Base-by-base conservation (phyloP, 2,113 vertebrate species). In the Oncorhynchus keta region DNA sequence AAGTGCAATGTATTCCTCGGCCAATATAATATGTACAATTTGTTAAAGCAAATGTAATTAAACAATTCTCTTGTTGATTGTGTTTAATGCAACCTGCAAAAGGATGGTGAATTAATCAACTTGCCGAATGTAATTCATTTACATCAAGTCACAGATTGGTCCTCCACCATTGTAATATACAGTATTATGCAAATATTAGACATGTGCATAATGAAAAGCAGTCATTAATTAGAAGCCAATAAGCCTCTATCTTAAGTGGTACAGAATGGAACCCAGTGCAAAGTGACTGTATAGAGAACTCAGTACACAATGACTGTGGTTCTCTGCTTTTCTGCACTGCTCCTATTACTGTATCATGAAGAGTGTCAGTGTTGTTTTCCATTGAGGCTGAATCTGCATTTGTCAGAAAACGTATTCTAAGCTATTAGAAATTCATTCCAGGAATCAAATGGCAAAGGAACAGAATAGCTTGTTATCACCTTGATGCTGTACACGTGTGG, bases 71-170 rank as follows among this genome's bases (percentile, higher is more conserved):
- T 82, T 75, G 85, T 83, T 89, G 84, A 89, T 92, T 89, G 77
- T 76, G 78, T 78, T 90, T 87, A 86, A 85, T 83, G 81, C 80
- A 80, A 77, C 77, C 70, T 45, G 76, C 84, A 87, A 86, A 91
- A 71, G 74, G 81, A 80, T 85, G 79, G 81, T 78, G 83, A 88
- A 87, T 90, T 89, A 86, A 92, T 89, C 87, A 79, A 91, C 87
- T 83, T 74, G 59, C 67, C 68, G 72, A 89, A 90, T 88, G 77
- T 55, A 61, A 72, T 81, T 87, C 76, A 86, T 90, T 88, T 81
- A 83, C 89, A 92, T 86, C 86, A 87, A 86, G 82, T 49, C 82
- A 78, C 66, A 78, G 64, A 88, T 90, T 82, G 83, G 75, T 86
- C 64, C n/a, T 2, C 9, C 18, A 48, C 65, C 62, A 79, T 83